phyloP scores from a whole-genome alignment of 2,888 invertebrate species.

The Antheraea yamamai region DNA sequence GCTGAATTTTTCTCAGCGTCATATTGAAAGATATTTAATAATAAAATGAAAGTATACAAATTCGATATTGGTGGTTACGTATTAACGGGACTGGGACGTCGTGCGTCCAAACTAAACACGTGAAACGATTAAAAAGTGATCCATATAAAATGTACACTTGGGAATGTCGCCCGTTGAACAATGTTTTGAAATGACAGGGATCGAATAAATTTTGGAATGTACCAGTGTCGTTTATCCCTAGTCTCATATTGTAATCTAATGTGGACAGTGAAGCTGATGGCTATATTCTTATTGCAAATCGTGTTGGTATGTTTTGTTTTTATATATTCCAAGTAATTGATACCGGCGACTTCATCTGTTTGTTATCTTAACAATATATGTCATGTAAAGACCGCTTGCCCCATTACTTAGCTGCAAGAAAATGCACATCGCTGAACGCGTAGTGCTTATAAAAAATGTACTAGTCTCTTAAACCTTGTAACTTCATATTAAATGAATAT shows the following conservation, averaged over 20 bases:
- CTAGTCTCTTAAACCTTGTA: too few species aligned
- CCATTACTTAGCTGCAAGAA: too few species aligned
- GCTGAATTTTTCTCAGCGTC: too few species aligned
- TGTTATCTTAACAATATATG: neutral
- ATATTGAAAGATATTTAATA: neutral
- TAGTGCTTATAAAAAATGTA: too few species aligned
- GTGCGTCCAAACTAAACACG: neutral
- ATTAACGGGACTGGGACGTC: neutral
- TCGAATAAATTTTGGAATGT: neutral
- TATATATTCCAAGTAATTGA: neutral
- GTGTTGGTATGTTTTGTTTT: slow-evolving; percentile 35
- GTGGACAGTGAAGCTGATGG: slow-evolving; percentile 31
- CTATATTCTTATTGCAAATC: slow-evolving; percentile 35
- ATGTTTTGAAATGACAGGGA: neutral
- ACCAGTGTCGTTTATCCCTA: neutral
- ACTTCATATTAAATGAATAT: too few species aligned
- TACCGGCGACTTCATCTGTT: neutral
- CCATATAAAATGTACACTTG: neutral
- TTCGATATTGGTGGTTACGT: neutral
- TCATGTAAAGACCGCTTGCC: too few species aligned
- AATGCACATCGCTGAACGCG: too few species aligned
- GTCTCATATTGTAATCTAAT: slow-evolving; percentile 17
- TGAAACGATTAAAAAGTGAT: neutral
- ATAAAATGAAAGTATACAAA: neutral
- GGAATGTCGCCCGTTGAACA: neutral